These are phyloP conservation scores for Tachina fera DNA, from an alignment of 2,888 invertebrate genomes.

Conservation along the genomic window DNA sequence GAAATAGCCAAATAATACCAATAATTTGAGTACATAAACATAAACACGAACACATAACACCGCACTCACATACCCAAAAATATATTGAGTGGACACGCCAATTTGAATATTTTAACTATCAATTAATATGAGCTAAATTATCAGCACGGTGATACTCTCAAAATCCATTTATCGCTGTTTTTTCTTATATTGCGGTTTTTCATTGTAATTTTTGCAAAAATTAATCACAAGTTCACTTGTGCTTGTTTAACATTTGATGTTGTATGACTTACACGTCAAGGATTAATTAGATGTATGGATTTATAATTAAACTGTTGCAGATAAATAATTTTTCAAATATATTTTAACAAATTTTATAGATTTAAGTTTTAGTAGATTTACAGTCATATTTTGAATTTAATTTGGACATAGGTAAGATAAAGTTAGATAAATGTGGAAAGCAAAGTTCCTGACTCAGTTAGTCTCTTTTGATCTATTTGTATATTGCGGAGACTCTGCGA, in stretches of 20 bases:
- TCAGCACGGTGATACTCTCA: slow-evolving; percentile 12
- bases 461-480: too few relatives aligned
- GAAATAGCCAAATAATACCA: slow-evolving; percentile 39
- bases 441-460: too few relatives aligned
- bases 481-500: too few relatives aligned
- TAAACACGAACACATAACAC: background rate
- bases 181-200: background rate
- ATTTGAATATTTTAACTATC: slow-evolving; percentile 37
- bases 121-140: slow-evolving; percentile 42
- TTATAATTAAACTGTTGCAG: background rate
- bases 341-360: background rate
- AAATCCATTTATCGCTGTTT: slow-evolving; percentile 3
- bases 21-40: slow-evolving; percentile 1
- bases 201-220: background rate
- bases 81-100: background rate
- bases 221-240: slow-evolving; percentile 2
- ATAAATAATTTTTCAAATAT: background rate
- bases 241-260: slow-evolving; percentile 23
- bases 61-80: background rate
- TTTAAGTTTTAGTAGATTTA: background rate
- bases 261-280: background rate
- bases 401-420: too few relatives aligned
- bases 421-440: too few relatives aligned
- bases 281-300: background rate
- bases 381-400: background rate